Evolutionary conservation across 2,888 invertebrate genomes (phyloP).

Genomic region (Scaptomyza reducta): DNA sequence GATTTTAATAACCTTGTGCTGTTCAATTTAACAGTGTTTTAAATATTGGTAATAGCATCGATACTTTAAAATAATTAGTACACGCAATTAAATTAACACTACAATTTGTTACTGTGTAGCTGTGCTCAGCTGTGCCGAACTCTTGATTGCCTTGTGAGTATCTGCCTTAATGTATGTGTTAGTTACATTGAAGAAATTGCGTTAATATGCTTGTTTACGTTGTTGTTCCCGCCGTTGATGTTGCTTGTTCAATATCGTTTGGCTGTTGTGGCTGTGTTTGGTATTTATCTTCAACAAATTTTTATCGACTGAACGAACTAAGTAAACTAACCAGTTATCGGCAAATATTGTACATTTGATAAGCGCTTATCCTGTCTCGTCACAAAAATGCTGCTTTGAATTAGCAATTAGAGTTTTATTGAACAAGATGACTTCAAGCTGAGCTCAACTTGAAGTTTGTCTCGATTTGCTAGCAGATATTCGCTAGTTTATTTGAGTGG

Average conservation of each 20-base stretch:
- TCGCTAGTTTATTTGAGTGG: conserved; percentile 27
- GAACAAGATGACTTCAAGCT: conserved; percentile 65
- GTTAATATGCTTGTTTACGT: conserved; percentile 75
- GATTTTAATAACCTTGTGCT: too few species aligned
- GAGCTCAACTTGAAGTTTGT: conserved; percentile 44
- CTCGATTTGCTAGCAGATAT: conserved; percentile 23
- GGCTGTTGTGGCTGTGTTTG: conserved; percentile 9
- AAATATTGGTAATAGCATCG: too few species aligned
- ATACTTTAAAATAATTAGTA: too few species aligned
- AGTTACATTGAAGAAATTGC: conserved; percentile 57
- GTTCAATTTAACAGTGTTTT: too few species aligned
- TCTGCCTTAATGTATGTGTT: conserved; percentile 23
- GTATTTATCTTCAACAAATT: conserved; percentile 53
- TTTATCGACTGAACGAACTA: conserved; percentile 59
- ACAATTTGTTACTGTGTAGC: conserved; percentile 11
- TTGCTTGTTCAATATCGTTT: conserved; percentile 48
- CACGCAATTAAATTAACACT: not conserved
- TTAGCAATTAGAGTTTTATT: conserved; percentile 76
- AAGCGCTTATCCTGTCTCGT: conserved; percentile 75
- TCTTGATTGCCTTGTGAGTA: conserved; percentile 51
- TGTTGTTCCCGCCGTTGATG: conserved; percentile 43
- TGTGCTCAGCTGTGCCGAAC: conserved; percentile 29
- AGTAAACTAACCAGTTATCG: conserved; percentile 65
- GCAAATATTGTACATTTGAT: conserved; percentile 54
- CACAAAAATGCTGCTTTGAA: conserved; percentile 74